Evolutionary conservation across 2,888 invertebrate species (phyloP).

Genomic region (Leptinotarsa rubiginosa): DNA sequence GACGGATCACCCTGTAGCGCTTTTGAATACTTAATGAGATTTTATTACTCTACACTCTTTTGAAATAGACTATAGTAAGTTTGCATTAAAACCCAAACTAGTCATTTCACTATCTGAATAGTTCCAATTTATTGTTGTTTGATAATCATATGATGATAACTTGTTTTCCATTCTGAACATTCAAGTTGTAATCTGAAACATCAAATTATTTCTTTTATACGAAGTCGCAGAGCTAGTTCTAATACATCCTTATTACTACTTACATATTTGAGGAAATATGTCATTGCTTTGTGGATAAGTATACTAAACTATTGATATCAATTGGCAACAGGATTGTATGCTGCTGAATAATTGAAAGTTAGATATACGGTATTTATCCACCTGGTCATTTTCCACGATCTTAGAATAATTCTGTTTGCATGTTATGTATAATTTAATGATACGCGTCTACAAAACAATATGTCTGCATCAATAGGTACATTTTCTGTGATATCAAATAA

Average conservation of each 20-base stretch:
- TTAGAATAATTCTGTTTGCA: constrained; percentile 46
- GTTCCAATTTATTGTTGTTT: too few relatives aligned
- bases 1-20: too few relatives aligned
- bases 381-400: constrained; percentile 45
- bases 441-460: constrained; percentile 42
- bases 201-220: too few relatives aligned
- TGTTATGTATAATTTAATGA: constrained; percentile 42
- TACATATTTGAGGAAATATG: not conserved
- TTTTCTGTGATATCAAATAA: not conserved
- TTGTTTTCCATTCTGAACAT: too few relatives aligned
- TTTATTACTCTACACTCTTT: too few relatives aligned
- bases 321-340: constrained; percentile 36
- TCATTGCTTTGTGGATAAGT: constrained; percentile 6
- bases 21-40: too few relatives aligned
- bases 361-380: constrained; percentile 34
- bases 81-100: too few relatives aligned
- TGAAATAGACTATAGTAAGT: too few relatives aligned
- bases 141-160: too few relatives aligned
- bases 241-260: not conserved
- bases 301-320: constrained; percentile 27
- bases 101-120: too few relatives aligned
- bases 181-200: too few relatives aligned
- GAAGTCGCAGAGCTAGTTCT: too few relatives aligned
- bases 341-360: constrained; percentile 37
- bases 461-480: constrained; percentile 27